Percentiles rank a stretch among this genome's conserved stretches.
Evolutionary conservation across 2,888 invertebrate genomes (phyloP).

Genomic region (Drosophila pseudotalamancana): DNA sequence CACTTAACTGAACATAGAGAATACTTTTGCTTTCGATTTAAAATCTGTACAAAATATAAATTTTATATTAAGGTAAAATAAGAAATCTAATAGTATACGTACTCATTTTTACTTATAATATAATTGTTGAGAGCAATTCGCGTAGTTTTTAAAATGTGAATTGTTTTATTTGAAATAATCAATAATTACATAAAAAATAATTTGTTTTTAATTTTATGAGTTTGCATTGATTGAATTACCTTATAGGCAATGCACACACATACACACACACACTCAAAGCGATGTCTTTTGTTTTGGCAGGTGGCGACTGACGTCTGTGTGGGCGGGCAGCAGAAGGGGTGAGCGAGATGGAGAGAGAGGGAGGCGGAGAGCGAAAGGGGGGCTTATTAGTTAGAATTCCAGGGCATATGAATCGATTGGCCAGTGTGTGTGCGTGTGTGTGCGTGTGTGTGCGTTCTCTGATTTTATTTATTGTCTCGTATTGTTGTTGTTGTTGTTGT

Average conservation of each 20-base stretch:
- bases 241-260: neutral
- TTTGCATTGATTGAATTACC: slow-evolving; percentile 10
- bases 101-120: too few relatives aligned
- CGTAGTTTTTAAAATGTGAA: too few relatives aligned
- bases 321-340: neutral
- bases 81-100: too few relatives aligned
- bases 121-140: too few relatives aligned
- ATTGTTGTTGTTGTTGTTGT: slow-evolving; percentile 7
- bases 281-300: slow-evolving; percentile 43
- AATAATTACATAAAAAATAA: slow-evolving; percentile 11
- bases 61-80: too few relatives aligned
- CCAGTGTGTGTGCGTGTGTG: slow-evolving; percentile 1
- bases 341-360: too few relatives aligned
- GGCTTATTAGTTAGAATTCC: slow-evolving; percentile 53
- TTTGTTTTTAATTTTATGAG: neutral
- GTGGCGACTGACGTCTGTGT: slow-evolving; percentile 41
- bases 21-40: too few relatives aligned
- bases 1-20: too few relatives aligned
- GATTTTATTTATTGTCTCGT: slow-evolving; percentile 35
- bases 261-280: neutral
- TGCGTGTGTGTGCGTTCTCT: slow-evolving; percentile 16
- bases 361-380: neutral
- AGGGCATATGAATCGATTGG: slow-evolving; percentile 37
- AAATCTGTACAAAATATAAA: too few relatives aligned
- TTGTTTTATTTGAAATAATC: neutral